These are phyloP conservation scores for Habropoda laboriosa DNA, from an alignment of 1,140 invertebrate species.

Conservation along the genomic window DNA sequence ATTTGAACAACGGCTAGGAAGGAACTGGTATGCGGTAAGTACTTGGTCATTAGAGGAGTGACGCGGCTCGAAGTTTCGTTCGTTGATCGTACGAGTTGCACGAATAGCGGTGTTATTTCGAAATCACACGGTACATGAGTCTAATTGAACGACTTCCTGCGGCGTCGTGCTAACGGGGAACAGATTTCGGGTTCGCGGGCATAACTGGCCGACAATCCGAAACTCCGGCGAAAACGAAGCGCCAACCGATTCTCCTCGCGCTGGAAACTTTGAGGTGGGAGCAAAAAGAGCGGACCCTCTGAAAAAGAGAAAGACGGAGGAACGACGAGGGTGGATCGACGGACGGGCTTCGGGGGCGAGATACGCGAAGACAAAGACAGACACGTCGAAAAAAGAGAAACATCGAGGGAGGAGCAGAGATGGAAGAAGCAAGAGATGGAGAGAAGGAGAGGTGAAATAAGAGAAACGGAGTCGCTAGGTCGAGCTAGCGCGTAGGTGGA, in stretches of 20 bases:
- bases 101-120: constrained; percentile 47
- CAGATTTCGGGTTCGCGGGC: constrained; percentile 53
- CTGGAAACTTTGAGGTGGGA: constrained; percentile 33
- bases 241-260: constrained; percentile 7
- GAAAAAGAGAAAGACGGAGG: constrained; percentile 21
- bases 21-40: neutral
- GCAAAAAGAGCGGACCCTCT: constrained; percentile 16
- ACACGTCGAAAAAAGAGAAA: constrained; percentile 35
- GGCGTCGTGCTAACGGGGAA: constrained; percentile 55
- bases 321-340: neutral
- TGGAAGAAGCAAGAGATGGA: constrained; percentile 57
- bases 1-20: too few relatives aligned
- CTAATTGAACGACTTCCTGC: constrained; percentile 63
- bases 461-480: constrained; percentile 65
- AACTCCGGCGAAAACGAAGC: constrained; percentile 41
- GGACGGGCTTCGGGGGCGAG: neutral
- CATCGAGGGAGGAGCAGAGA: neutral
- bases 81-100: neutral
- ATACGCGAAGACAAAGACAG: constrained; percentile 33
- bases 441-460: constrained; percentile 40
- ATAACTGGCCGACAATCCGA: constrained; percentile 52
- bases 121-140: constrained; percentile 58
- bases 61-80: neutral
- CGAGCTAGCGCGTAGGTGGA: constrained; percentile 57
- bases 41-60: constrained; percentile 4